Evolutionary conservation across 1,140 invertebrate genomes (phyloP), one percentile per base, ranked within the genome.

Genomic region (Polyergus mexicanus): DNA sequence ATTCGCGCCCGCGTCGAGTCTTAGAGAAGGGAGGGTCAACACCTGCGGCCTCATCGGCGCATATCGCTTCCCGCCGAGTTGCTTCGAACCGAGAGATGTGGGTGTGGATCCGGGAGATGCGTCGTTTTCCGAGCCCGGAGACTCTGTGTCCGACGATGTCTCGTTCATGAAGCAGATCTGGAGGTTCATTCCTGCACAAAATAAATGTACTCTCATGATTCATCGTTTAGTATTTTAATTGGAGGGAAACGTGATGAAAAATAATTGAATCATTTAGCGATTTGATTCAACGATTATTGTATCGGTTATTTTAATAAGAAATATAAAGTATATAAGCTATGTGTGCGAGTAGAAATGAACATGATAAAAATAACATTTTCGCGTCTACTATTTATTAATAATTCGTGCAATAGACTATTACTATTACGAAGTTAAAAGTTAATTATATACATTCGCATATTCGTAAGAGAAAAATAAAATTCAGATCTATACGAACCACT

Each of bases 141-240:
- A 97, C 93, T 98, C 97, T 86, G 96, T 97, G 91, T 98, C 98
- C 66, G 97, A 98, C 22, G 97, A 97, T 63, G 97, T 97, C 92
- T 99, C 98, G 94, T 99, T 99, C 98, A 99, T 98, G 94, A 99
- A 99, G 96, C 98, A 98, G 90, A 99, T 98, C 96, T 99, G 98
- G 22, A 99, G 96, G 95, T 98, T 98, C 97, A 97, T 98, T 76
- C 97, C 97, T 98, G 94, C 58, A n/a, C 47, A 44, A 41, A 3
- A 16, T 93, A 84, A 95, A 94, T 92, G 19, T 10, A 62, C 19
- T 22, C 6, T 41, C 16, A 22, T 41, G 7, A 75, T 44, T 56
- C 54, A 0, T 32, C 25, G 2, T 41, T 22, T 32, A 11, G 19
- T 6, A 22, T 35, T 63, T 44, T 32, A 6, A 11, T 19, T 51